phyloP scores from a whole-genome alignment of 2,113 vertebrate species.

The Lycaon pictus region DNA sequence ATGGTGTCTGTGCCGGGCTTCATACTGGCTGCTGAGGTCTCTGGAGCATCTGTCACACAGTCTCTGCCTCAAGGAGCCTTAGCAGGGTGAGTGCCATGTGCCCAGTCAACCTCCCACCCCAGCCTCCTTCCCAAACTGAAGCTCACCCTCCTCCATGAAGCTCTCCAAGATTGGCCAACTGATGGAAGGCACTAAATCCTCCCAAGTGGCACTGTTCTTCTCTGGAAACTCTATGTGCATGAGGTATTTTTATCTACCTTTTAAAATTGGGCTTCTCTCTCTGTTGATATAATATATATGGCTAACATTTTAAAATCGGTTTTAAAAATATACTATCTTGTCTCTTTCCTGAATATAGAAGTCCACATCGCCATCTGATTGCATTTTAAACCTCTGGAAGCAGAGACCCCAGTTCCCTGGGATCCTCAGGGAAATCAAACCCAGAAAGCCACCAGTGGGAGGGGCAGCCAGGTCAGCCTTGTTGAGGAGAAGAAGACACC shows the following conservation, averaged over 20 bases:
- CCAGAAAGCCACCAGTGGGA: neutral
- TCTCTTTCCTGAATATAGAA: conserved; percentile 9
- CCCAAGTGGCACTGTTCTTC: neutral
- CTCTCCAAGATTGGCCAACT: neutral
- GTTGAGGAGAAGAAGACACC: neutral
- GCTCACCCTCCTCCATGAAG: neutral
- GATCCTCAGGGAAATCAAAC: neutral
- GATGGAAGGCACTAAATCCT: neutral
- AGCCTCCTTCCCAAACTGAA: neutral
- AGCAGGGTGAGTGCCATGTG: neutral
- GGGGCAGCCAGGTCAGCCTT: neutral
- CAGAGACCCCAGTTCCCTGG: neutral
- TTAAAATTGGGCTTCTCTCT: conserved; percentile 1
- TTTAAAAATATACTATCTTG: neutral
- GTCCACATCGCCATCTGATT: neutral
- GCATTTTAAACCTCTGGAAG: neutral
- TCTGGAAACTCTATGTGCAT: neutral
- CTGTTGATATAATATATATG: conserved; percentile 11
- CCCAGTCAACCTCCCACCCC: neutral
- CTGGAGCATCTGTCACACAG: neutral
- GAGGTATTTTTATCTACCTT: conserved; percentile 52
- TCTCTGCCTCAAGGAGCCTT: neutral
- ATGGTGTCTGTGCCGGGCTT: fast-evolving
- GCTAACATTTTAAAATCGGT: conserved; percentile 39
- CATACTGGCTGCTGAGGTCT: neutral